Percentiles rank a stretch among this genome's conserved stretches.
These are phyloP conservation scores for Alectoris magna DNA, from an alignment of 2,797 vertebrate species.

Conservation along the genomic window DNA sequence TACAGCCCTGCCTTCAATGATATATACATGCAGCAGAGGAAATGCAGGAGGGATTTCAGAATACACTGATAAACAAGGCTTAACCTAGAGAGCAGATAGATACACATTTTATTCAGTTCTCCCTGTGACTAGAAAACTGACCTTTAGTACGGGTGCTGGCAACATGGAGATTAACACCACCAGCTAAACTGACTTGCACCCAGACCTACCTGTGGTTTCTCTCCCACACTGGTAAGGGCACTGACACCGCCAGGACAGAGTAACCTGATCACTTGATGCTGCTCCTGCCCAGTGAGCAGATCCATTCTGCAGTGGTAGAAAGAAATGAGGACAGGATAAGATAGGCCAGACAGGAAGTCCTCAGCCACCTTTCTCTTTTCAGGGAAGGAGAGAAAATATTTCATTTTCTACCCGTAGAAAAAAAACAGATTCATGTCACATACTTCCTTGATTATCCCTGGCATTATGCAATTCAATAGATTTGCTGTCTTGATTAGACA, in stretches of 20 bases:
- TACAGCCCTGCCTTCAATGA: background rate
- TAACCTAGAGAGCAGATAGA: conserved; percentile 1
- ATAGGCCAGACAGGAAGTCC: background rate
- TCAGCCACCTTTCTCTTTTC: conserved; percentile 33
- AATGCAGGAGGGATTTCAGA: background rate
- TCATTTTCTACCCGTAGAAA: conserved; percentile 65
- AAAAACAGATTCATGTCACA: conserved; percentile 74
- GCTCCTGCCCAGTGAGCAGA: background rate
- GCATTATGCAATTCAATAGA: conserved; percentile 74
- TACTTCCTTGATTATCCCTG: conserved; percentile 68
- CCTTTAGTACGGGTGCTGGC: background rate
- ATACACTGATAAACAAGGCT: background rate
- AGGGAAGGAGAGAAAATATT: conserved; percentile 47
- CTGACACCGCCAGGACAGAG: background rate
- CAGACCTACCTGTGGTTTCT: background rate
- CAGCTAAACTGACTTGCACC: background rate
- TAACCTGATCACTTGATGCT: background rate
- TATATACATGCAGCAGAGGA: background rate
- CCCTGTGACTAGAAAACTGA: background rate
- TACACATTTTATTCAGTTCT: background rate
- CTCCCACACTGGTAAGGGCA: background rate
- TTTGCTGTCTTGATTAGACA: conserved; percentile 75
- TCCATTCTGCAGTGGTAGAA: background rate
- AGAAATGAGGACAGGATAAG: background rate
- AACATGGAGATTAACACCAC: fast-evolving